A percentile compares a stretch with the other conserved stretches of the same genome.
These are phyloP conservation scores for Masnerella sp. DNA, from an alignment of 2,888 invertebrate genomes.

Conservation along the genomic window DNA sequence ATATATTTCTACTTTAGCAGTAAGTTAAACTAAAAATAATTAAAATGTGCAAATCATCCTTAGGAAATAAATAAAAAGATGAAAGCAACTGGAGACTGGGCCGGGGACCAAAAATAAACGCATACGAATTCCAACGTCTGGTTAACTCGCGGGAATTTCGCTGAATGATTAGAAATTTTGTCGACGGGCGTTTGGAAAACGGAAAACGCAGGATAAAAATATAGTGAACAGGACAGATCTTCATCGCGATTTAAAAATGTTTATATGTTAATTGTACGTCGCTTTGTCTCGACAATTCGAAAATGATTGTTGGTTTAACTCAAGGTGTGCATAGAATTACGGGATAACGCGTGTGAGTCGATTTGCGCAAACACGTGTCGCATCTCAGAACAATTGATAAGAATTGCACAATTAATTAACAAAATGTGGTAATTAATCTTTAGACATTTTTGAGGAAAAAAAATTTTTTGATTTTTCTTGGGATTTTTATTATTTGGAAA, in stretches of 20 bases:
- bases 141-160: too few relatives aligned
- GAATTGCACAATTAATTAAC: constrained; percentile 9
- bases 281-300: constrained; percentile 32
- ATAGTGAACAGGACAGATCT: background rate
- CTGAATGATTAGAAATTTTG: too few relatives aligned
- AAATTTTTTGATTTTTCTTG: too few relatives aligned
- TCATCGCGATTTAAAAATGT: constrained; percentile 8
- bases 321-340: constrained; percentile 40
- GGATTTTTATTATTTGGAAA: too few relatives aligned
- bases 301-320: constrained; percentile 33
- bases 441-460: background rate
- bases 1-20: too few relatives aligned
- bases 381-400: constrained; percentile 6
- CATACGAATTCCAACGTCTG: background rate
- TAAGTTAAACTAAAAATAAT: too few relatives aligned
- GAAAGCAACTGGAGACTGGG: background rate
- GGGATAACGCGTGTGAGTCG: constrained; percentile 12
- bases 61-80: too few relatives aligned
- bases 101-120: background rate
- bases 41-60: too few relatives aligned
- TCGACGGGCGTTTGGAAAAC: too few relatives aligned
- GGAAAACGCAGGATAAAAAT: background rate
- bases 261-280: constrained; percentile 26
- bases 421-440: too few relatives aligned
- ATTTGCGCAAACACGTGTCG: constrained; percentile 21